Percentiles rank a stretch among this genome's conserved stretches.
These are phyloP conservation scores for Lypha dubia DNA, from an alignment of 2,888 invertebrate species.

Conservation along the genomic window DNA sequence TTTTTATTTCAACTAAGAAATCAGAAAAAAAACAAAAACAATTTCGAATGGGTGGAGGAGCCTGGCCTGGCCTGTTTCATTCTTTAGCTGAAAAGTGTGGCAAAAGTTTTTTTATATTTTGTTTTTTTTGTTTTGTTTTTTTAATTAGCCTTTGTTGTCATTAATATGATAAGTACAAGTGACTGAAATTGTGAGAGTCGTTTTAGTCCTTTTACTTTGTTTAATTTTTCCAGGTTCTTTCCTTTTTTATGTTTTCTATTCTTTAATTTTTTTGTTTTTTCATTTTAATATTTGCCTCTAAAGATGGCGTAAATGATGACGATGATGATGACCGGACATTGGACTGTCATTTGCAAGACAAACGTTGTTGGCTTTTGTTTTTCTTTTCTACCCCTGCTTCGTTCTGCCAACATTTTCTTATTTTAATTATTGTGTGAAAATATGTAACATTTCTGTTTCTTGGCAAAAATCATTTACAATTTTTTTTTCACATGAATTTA, in stretches of 20 bases:
- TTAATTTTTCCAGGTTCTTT: neutral
- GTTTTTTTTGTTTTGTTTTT: conserved; percentile 55
- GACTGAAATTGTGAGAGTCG: conserved; percentile 62
- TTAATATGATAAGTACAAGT: conserved; percentile 67
- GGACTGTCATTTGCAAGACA: conserved; percentile 82
- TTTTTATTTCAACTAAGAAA: neutral
- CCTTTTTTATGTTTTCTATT: neutral
- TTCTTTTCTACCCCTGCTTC: conserved; percentile 20
- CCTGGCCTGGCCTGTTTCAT: neutral
- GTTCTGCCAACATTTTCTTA: conserved; percentile 34
- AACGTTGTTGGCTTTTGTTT: conserved; percentile 74
- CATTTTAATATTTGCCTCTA: conserved; percentile 16
- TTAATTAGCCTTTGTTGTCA: conserved; percentile 72
- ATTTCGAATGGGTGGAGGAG: neutral
- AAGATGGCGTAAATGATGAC: conserved; percentile 77
- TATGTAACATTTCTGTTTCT: conserved; percentile 57
- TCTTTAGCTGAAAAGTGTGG: conserved; percentile 8
- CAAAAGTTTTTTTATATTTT: neutral
- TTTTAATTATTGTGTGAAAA: conserved; percentile 72
- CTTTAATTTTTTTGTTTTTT: conserved; percentile 21
- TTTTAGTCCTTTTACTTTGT: conserved; percentile 46
- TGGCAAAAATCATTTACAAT: conserved; percentile 65
- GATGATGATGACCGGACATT: conserved; percentile 75
- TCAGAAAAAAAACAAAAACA: neutral
- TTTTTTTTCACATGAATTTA: conserved; percentile 81